phyloP scores from a whole-genome alignment of 2,113 vertebrate genomes.

The Onychorhynchus coronatus region DNA sequence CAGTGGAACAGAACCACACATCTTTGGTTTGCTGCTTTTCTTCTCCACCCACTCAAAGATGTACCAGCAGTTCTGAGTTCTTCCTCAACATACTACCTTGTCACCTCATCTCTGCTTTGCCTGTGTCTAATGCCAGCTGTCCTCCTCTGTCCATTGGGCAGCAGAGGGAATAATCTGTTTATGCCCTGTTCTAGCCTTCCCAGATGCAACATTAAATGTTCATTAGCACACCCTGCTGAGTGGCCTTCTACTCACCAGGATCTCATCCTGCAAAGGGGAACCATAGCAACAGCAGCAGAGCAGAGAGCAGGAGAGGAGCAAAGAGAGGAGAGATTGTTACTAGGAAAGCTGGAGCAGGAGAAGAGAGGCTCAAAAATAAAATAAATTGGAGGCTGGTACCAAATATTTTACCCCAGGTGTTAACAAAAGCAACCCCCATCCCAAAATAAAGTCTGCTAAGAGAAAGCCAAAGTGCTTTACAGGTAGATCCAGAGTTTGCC shows the following conservation, averaged over 20 bases:
- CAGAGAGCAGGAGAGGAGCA: conserved; percentile 77
- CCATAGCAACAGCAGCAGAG: conserved; percentile 83
- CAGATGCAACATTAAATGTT: conserved; percentile 70
- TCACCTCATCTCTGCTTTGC: neutral
- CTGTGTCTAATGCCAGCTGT: neutral
- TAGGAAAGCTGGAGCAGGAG: conserved; percentile 70
- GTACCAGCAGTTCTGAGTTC: neutral
- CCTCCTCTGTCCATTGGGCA: neutral
- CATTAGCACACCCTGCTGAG: conserved; percentile 58
- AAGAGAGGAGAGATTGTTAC: conserved; percentile 82
- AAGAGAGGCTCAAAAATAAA: conserved; percentile 59
- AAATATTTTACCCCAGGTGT: neutral
- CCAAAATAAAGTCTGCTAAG: conserved; percentile 34
- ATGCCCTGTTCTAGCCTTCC: conserved; percentile 24
- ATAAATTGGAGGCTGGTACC: conserved; percentile 18
- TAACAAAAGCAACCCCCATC: neutral
- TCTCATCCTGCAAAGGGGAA: conserved; percentile 88
- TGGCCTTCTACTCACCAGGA: conserved; percentile 87
- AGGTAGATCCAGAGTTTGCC: neutral
- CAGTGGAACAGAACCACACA: conserved; percentile 21
- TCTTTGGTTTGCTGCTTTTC: neutral
- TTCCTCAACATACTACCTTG: neutral
- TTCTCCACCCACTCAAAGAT: neutral
- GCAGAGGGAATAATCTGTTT: conserved; percentile 21
- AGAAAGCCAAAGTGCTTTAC: neutral